phyloP scores from a whole-genome alignment of 2,888 invertebrate species.

The Brachypalpus laphriformis region DNA sequence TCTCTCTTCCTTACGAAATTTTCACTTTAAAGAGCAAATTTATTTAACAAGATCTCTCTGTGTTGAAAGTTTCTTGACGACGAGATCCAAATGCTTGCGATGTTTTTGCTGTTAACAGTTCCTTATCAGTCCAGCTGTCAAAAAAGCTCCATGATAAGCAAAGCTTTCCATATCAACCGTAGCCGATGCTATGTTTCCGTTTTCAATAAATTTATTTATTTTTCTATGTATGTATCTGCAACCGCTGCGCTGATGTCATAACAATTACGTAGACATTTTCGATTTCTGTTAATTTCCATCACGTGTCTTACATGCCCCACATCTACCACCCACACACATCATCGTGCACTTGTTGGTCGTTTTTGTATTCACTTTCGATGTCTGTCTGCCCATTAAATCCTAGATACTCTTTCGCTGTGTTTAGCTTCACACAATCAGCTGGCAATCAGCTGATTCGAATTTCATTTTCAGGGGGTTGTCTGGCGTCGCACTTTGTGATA shows the following conservation, averaged over 20 bases:
- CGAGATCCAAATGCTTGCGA: background rate
- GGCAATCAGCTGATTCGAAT: background rate
- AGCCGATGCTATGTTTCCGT: background rate
- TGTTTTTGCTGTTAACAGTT: background rate
- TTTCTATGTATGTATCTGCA: background rate
- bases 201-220: too few relatives aligned
- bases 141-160: background rate
- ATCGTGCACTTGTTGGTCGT: background rate
- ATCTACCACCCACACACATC: too few relatives aligned
- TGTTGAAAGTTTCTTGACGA: background rate
- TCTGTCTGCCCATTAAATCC: background rate
- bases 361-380: background rate
- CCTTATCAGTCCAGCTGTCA: background rate
- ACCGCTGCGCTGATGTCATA: slow-evolving; percentile 26
- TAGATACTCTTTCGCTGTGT: background rate
- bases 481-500: background rate
- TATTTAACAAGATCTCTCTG: background rate
- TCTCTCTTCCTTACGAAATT: slow-evolving; percentile 1
- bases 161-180: background rate
- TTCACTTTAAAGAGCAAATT: background rate
- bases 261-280: background rate
- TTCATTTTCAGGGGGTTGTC: background rate
- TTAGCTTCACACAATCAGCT: background rate
- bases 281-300: background rate
- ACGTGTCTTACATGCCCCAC: too few relatives aligned